phyloP scores from a whole-genome alignment of 2,113 vertebrate genomes.

The Electrona antarctica region DNA sequence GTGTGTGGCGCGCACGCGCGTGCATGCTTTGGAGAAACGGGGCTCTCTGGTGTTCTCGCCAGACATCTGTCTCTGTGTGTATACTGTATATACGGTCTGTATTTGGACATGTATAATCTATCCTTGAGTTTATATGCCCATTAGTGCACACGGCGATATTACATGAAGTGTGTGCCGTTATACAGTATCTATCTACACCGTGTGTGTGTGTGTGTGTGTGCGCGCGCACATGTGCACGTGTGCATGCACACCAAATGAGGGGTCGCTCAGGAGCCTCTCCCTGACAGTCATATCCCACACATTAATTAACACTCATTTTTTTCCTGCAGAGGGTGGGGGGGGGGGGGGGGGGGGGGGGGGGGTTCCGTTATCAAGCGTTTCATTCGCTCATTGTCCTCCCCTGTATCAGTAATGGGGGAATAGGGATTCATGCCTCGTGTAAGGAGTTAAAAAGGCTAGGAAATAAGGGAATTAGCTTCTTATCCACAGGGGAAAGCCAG shows the following conservation, averaged over 20 bases:
- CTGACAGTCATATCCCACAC: constrained; percentile 88
- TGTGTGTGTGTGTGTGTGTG: background rate
- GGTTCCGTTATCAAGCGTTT: constrained; percentile 1
- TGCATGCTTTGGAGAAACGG: too few relatives aligned
- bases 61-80: too few relatives aligned
- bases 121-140: too few relatives aligned
- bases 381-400: constrained; percentile 75
- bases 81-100: too few relatives aligned
- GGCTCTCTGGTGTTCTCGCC: too few relatives aligned
- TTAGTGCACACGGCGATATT: too few relatives aligned
- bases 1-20: background rate
- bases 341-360: constrained; percentile 30
- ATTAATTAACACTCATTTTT: constrained; percentile 92
- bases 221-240: background rate
- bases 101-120: too few relatives aligned
- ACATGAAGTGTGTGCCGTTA: too few relatives aligned
- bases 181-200: too few relatives aligned
- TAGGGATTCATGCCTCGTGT: constrained; percentile 86
- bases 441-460: constrained; percentile 92
- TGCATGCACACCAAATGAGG: constrained; percentile 22
- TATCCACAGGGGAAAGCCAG: constrained; percentile 85
- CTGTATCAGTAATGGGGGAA: constrained; percentile 85
- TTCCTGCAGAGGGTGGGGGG: constrained; percentile 72
- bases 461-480: constrained; percentile 93
- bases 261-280: constrained; percentile 87